A percentile compares a stretch with the other conserved stretches of the same genome.
Conservation (phyloP, 1,140 invertebrate species). For the Atopsyche davidsoni region DNA sequence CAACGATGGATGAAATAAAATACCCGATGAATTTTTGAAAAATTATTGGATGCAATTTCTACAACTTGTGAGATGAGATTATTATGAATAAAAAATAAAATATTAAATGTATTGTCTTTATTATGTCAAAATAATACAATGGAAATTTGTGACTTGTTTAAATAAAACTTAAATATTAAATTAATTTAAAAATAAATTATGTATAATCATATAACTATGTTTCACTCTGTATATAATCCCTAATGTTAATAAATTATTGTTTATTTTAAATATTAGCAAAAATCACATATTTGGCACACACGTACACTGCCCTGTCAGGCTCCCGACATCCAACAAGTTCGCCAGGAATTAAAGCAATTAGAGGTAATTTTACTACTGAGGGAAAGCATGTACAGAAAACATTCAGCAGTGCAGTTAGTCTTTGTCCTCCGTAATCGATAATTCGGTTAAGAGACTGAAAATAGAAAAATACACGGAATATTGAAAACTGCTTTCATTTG, state of each 20-base stretch:
- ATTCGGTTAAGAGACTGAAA: slow-evolving; percentile 49
- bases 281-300: slow-evolving; percentile 19
- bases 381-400: slow-evolving; percentile 20
- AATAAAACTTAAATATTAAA: background rate
- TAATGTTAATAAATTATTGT: background rate
- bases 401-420: slow-evolving; percentile 28
- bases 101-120: background rate
- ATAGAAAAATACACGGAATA: slow-evolving; percentile 32
- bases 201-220: background rate
- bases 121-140: slow-evolving; percentile 3
- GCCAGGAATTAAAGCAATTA: background rate
- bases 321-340: no score
- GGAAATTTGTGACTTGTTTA: slow-evolving; percentile 4
- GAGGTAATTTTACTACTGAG: no score
- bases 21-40: no score
- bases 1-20: no score
- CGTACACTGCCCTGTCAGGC: background rate
- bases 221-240: background rate
- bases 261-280: background rate
- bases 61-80: no score
- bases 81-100: no score
- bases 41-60: no score
- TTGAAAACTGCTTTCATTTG: slow-evolving; percentile 5
- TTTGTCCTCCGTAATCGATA: slow-evolving; percentile 45
- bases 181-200: background rate